Evolutionary conservation across 2,888 invertebrate species (phyloP), one percentile per base, ranked within the genome.

Genomic region (Sesamia inferens): DNA sequence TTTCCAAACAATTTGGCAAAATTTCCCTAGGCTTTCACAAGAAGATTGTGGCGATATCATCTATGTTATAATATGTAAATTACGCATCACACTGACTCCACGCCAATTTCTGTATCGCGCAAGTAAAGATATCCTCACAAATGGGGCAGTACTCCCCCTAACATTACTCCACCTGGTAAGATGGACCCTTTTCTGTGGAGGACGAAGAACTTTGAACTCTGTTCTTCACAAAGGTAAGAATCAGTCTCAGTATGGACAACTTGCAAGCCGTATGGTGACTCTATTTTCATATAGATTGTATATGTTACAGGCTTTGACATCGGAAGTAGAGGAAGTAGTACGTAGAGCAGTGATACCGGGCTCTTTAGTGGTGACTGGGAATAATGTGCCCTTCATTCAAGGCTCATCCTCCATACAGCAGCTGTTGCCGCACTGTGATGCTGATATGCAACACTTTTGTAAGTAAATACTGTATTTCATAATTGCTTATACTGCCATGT

Each of bases 391-490:
- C 1, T 55, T 70, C 10, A 73, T 92, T 4, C 90, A 90, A 0
- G 92, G 92, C n/a, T 90, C 91, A 8, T 85, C 88, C 3, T 81
- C 92, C 2, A 82, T 93, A 69, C 93, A 93, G 47, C 91, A 93
- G 48, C 83, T 96, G 7, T 81, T 91, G 55, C 91, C 92, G 75
- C 92, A 93, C 70, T 93, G 94, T 59, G 93, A 95, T 69, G 85
- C 82, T 4, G 94, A 94, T 47, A 94, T 96, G 94, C 93, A 94
- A 79, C 92, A 94, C 76, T 96, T 96, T 83, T 88, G 95, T 95
- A 82, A 93, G 95, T 54, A 54, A 10, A 4, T 39, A 11, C 22
- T 24, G 42, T 16, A 39, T 48, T 64, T 19, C 31, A 6, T 16
- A 22, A 19, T 51, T 39, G n/a, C 42, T 39, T 39, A n/a, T n/a